Evolutionary conservation across 2,888 invertebrate species (phyloP), one percentile per base, ranked within the genome.

Genomic region (Hirudinaria manillensis): DNA sequence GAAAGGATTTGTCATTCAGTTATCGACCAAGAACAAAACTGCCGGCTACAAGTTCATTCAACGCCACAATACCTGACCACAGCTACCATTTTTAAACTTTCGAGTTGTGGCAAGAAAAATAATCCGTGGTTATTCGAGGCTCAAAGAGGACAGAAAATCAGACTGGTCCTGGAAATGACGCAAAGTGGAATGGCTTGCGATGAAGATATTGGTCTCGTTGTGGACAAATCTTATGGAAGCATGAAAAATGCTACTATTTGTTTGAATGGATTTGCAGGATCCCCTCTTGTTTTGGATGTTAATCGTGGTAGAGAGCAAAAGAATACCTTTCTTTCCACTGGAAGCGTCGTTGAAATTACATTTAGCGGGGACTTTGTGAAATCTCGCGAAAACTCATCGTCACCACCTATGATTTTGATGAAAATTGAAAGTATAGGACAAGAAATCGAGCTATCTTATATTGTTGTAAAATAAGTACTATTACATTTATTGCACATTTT

Each of bases 111-210:
- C 24, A 29, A 6, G 38, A 55, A 72, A 34, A n/a, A 51, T 21
- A 72, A 34, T n/a, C 55, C 32, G 16, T 34, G 45, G 55, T 19
- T 55, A 10, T 21, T 72, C 4, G 55, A 53, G 21, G 34, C 72
- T 19, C 55, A 3, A 21, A 72, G 53, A n/a, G 72, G 72, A 24
- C 72, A 72, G 32, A 72, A 53, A 32, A 32, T 72, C 16, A 72
- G 27, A 29, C 45, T 72, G 72, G 53, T n/a, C 3, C 10, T 72
- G 32, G 53, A 72, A 24, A 61, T 45, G 45, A 6, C 45, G 10
- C 3, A 45, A 45, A 45, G 45, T 45, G 45, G 1, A 45, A 45
- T 6, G 13, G 3, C 45, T 6, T 61, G 61, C 29, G 61, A 29
- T 21, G 24, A 27, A 24, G 61, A 61, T 13, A n/a, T 45, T 29